Evolutionary conservation across 2,888 invertebrate genomes (phyloP), one percentile per base, ranked within the genome.

Genomic region (Euproctis similis): DNA sequence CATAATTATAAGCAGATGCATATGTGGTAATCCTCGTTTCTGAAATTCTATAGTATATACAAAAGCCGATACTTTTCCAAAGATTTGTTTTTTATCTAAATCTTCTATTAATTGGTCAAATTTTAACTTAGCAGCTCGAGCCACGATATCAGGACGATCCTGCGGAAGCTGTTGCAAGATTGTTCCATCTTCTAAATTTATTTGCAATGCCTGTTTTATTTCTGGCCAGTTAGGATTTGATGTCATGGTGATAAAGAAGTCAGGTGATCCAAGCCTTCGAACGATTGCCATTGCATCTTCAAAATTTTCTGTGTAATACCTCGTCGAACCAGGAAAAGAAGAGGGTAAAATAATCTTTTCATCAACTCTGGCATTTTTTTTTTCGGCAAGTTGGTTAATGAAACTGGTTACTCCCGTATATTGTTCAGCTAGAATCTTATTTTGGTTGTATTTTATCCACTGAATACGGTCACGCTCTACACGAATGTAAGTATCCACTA

Each of bases 191-290:
- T 34, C 36, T 33, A 36, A 39, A 27, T 36, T 19, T 30, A 39
- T 36, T 33, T 32, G 30, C 35, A 35, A 35, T 35, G 36, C 31
- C 25, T 39, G 36, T 30, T 37, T 37, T 10, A 53, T 49, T 36
- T 53, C 50, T 14, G 31, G 40, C 51, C 51, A 54, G 21, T 41
- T 42, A 7, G 50, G 51, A 37, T 57, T 56, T 13, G 39, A 46
- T 9, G 51, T 54, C 32, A 52, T 36, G 13, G 46, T 54, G 20
- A 31, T 31, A 36, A 34, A 34, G 19, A 52, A 27, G 44, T 42
- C 42, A 26, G 42, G 42, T 25, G 29, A 34, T 20, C 44, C 36
- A 39, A 38, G 33, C 31, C 42, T 9, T 17, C 33, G 37, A 30
- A 48, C 35, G 12, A 46, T 38, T 8, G 39, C 42, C 48, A 46